Conservation (phyloP, 2,888 invertebrate species). For the Chironomus tentans region DNA sequence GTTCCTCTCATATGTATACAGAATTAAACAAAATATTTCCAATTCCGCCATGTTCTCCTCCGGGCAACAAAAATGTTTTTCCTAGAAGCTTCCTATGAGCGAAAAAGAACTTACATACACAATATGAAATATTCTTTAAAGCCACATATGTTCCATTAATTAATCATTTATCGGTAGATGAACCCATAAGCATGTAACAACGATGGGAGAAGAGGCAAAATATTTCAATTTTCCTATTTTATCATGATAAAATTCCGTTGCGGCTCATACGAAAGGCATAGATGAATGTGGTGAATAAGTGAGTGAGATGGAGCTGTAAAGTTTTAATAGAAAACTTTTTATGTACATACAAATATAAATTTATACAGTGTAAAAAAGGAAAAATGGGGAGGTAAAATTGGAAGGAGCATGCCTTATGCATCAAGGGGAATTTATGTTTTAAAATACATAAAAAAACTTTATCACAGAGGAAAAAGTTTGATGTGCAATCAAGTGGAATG, state of each 20-base stretch:
- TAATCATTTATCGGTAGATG: slow-evolving; percentile 1
- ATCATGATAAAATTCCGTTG: neutral
- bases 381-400: neutral
- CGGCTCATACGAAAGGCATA: neutral
- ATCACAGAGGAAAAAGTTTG: neutral
- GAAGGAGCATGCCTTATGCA: neutral
- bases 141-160: slow-evolving; percentile 6
- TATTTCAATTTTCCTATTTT: neutral
- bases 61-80: too few species aligned
- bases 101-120: too few species aligned
- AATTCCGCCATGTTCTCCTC: too few species aligned
- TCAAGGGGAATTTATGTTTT: neutral
- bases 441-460: neutral
- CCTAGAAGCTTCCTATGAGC: too few species aligned
- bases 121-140: neutral
- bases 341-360: too few species aligned
- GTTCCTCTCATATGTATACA: too few species aligned
- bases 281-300: neutral
- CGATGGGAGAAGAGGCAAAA: neutral
- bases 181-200: neutral
- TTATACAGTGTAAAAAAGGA: neutral
- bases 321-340: slow-evolving; percentile 2
- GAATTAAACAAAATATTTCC: too few species aligned
- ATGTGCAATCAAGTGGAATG: slow-evolving; percentile 6
- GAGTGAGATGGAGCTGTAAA: neutral